Conservation (phyloP, 2,113 vertebrate species). For the Elephas maximus region DNA sequence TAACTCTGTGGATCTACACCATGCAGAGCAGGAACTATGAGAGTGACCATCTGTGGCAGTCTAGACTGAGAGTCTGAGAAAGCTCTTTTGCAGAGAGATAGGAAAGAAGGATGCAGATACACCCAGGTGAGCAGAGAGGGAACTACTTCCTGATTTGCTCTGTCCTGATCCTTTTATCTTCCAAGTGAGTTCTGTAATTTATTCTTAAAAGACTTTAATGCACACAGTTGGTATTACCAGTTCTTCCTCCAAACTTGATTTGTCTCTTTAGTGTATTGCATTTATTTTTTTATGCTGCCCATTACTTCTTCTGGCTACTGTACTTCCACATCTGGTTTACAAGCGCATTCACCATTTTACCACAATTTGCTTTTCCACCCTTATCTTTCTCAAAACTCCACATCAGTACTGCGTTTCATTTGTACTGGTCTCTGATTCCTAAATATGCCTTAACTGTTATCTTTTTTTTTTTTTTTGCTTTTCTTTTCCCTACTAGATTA, state of each 20-base stretch:
- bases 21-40: background rate
- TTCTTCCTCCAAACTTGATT: background rate
- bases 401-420: background rate
- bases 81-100: background rate
- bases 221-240: background rate
- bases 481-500: background rate
- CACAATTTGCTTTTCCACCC: background rate
- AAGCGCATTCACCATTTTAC: background rate
- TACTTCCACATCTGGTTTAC: background rate
- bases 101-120: background rate
- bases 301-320: background rate
- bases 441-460: background rate
- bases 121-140: background rate
- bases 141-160: background rate
- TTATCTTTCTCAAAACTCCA: background rate
- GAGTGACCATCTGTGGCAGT: background rate
- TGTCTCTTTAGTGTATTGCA: background rate
- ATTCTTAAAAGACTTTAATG: background rate
- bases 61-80: background rate
- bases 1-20: background rate
- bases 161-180: background rate
- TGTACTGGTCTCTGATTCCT: background rate
- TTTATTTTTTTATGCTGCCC: background rate
- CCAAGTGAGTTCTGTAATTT: background rate
- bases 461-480: background rate